Conservation (phyloP, 2,113 vertebrate genomes). For the Okapia johnstoni region DNA sequence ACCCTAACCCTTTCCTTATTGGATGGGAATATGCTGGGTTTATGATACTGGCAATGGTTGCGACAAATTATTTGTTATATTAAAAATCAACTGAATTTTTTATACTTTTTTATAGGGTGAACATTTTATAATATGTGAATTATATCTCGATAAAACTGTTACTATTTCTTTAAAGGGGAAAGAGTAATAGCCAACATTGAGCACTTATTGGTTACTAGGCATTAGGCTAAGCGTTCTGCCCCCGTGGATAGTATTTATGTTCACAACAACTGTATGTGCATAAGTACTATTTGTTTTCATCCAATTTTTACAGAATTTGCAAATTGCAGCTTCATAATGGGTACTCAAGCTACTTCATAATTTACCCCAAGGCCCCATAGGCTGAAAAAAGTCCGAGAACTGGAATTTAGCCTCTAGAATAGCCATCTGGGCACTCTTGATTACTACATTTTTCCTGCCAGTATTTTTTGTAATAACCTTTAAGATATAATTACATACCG, state of each 20-base stretch:
- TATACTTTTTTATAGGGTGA: background rate
- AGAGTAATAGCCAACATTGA: background rate
- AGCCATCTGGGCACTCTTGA: background rate
- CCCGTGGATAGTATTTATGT: background rate
- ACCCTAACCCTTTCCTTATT: background rate
- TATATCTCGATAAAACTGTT: background rate
- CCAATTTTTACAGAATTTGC: background rate
- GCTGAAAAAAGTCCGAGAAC: background rate
- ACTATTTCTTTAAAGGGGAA: background rate
- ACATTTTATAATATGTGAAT: background rate
- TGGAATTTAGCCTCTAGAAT: background rate
- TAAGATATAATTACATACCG: background rate
- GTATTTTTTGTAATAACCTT: background rate
- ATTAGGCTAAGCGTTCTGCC: background rate
- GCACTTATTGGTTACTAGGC: background rate
- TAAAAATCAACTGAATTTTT: background rate
- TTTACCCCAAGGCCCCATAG: background rate
- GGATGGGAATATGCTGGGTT: background rate
- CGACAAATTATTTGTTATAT: background rate
- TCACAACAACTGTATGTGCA: background rate
- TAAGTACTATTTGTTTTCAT: background rate
- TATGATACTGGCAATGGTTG: background rate
- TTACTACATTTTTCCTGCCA: background rate
- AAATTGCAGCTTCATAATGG: background rate
- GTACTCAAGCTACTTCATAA: background rate